Base-by-base conservation (phyloP, 1,140 invertebrate genomes). In the Drosophila burlai region DNA sequence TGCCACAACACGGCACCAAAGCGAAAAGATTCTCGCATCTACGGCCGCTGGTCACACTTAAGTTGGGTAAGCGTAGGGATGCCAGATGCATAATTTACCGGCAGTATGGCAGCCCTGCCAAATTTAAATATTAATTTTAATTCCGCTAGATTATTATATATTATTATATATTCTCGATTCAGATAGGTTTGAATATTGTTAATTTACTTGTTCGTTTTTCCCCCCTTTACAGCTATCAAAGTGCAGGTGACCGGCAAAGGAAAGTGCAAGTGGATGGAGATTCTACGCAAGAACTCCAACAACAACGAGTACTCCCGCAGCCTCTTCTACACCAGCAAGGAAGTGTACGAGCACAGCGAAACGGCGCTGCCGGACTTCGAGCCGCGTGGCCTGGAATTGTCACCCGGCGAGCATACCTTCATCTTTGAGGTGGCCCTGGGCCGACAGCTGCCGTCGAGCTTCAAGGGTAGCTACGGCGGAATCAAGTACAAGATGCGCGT, bases 401-500 rank as follows among this genome's bases (percentile, higher is more conserved):
- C 68, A 13, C 62, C 91, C n/a, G 92, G 92, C 24, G 87, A 90
- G 59, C 87, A 90, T 29, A 92, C 83, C 7, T 93, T 93, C 42
- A 71, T 79, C 10, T 93, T 93, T n/a, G 64, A 69, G 13, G 81
- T 91, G 24, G 75, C 80, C 6, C 73, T 93, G 24, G 79, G 86
- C 16, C 64, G 72, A 1, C 73, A 79, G 57, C 45, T 93, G 8
- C 92, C 92, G 3, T 92, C 92, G 4, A 92, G 81, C 36, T 93
- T 93, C 26, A 74, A 81, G 42, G 92, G 92, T 31, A 92, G 80
- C 34, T 81, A 93, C 47, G 92, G 92, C 49, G 90, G 81, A 16
- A 93, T 93, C 47, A 93, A 93, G 61, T 93, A 93, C 68, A 92
- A 92, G 73, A 82, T 93, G 76, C 83, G 92, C n/a, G 58, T 93